These are phyloP conservation scores for Eupithecia subumbrata DNA, from an alignment of 2,888 invertebrate genomes.

Conservation along the genomic window DNA sequence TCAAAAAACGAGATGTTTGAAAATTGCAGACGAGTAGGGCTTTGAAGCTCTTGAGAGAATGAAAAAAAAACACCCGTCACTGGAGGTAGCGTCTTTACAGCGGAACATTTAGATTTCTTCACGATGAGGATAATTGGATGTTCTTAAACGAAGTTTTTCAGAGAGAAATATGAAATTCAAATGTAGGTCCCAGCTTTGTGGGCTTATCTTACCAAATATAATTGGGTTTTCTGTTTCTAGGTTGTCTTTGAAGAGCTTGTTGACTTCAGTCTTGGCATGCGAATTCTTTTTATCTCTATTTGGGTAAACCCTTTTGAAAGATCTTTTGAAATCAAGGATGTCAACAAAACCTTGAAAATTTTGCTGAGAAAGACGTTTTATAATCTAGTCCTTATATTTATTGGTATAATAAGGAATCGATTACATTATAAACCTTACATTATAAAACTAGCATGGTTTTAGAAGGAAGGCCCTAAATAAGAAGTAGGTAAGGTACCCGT, in stretches of 20 bases:
- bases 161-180: constrained; percentile 8
- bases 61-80: background rate
- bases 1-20: too few species aligned
- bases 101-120: constrained; percentile 11
- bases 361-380: background rate
- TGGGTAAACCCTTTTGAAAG: background rate
- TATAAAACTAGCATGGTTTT: too few species aligned
- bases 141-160: constrained; percentile 7
- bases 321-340: background rate
- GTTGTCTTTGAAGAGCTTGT: constrained; percentile 16
- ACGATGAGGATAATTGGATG: constrained; percentile 13
- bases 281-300: background rate
- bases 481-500: too few species aligned
- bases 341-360: background rate
- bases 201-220: constrained; percentile 13
- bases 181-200: constrained; percentile 10
- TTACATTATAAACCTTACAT: too few species aligned
- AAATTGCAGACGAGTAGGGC: too few species aligned
- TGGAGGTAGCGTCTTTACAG: background rate
- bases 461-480: too few species aligned
- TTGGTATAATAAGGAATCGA: background rate
- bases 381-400: background rate
- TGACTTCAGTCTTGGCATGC: constrained; percentile 3
- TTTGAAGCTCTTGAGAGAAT: background rate
- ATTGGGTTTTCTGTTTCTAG: constrained; percentile 16